These are phyloP conservation scores for Scrobipalpa costella DNA, from an alignment of 2,888 invertebrate species.

Conservation along the genomic window DNA sequence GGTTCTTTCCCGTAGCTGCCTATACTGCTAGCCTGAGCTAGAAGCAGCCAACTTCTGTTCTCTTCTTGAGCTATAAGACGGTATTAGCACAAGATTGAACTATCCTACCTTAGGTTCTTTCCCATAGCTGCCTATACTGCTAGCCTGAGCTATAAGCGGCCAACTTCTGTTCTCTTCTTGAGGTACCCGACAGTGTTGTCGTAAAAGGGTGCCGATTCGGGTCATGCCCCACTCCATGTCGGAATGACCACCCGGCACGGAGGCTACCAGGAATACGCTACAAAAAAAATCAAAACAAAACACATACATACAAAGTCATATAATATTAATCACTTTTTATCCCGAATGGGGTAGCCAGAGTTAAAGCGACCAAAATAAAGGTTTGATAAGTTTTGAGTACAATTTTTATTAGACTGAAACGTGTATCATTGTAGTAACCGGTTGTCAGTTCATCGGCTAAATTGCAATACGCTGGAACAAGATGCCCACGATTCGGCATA, in stretches of 20 bases:
- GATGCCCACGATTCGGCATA: too few relatives aligned
- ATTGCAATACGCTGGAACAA: too few relatives aligned
- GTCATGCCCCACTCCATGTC: slow-evolving; percentile 84
- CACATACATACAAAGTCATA: background rate
- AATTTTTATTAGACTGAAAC: too few relatives aligned
- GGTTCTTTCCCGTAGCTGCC: slow-evolving; percentile 90
- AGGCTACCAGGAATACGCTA: slow-evolving; percentile 92
- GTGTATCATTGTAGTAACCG: too few relatives aligned
- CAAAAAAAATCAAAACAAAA: too few relatives aligned
- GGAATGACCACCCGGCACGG: slow-evolving; percentile 91
- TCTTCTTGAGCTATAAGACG: background rate
- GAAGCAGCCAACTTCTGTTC: background rate
- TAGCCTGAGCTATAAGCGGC: slow-evolving; percentile 92
- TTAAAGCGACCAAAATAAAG: too few relatives aligned
- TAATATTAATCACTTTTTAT: too few relatives aligned
- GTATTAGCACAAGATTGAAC: background rate
- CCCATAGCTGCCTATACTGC: slow-evolving; percentile 94
- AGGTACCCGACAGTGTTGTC: slow-evolving; percentile 82
- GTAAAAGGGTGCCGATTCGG: slow-evolving; percentile 82
- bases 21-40: slow-evolving; percentile 72
- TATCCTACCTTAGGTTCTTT: slow-evolving; percentile 74
- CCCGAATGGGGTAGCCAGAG: too few relatives aligned
- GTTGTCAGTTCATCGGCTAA: too few relatives aligned
- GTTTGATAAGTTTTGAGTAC: too few relatives aligned
- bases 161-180: slow-evolving; percentile 76